phyloP scores from a whole-genome alignment of 2,888 invertebrate species.

The Leucoptera coffeella region DNA sequence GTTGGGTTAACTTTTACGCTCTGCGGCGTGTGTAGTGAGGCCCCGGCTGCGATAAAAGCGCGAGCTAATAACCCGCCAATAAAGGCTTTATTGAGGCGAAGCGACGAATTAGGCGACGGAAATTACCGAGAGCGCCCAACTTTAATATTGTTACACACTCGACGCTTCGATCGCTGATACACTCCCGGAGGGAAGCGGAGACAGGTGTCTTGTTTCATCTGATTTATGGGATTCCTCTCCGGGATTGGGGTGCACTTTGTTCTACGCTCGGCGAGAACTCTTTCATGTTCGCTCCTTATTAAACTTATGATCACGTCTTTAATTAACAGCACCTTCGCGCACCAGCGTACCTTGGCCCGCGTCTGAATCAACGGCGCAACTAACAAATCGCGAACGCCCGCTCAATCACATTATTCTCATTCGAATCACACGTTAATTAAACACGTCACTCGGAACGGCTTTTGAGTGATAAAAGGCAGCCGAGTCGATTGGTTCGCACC shows the following conservation, averaged over 20 bases:
- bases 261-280: no score
- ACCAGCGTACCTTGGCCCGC: no score
- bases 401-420: conserved; percentile 3
- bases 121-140: conserved; percentile 14
- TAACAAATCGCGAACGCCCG: no score
- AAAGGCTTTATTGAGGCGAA: conserved; percentile 22
- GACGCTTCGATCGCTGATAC: conserved; percentile 5
- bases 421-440: conserved; percentile 6
- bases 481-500: conserved; percentile 24
- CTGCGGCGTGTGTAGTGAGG: conserved; percentile 1
- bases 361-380: no score
- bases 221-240: conserved; percentile 4
- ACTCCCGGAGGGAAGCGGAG: no score
- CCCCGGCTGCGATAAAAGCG: conserved; percentile 2
- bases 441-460: conserved; percentile 4
- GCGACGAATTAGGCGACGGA: conserved; percentile 15
- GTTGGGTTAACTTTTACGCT: no score
- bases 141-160: conserved; percentile 14
- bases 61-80: conserved; percentile 12
- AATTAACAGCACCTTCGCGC: no score
- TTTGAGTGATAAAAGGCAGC: conserved; percentile 5
- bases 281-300: no score
- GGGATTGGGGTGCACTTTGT: no score
- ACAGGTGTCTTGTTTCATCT: conserved; percentile 4
- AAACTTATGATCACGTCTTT: no score